Conservation (phyloP, 2,113 vertebrate species). For the Triplophysa rosa region DNA sequence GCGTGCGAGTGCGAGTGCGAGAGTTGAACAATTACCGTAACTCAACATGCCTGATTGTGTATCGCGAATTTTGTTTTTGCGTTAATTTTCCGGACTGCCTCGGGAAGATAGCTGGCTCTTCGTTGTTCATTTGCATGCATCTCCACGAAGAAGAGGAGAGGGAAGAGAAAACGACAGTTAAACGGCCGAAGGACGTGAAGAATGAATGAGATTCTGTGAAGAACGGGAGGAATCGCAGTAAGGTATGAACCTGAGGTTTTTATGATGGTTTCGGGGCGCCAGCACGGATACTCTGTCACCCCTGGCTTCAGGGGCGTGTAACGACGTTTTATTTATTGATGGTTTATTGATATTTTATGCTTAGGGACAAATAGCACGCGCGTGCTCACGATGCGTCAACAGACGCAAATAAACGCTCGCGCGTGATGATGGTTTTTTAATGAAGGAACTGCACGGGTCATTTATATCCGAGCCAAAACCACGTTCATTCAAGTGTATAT, state of each 20-base stretch:
- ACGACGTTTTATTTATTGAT: conserved; percentile 61
- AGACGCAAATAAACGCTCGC: conserved; percentile 39
- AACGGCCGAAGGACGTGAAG: conserved; percentile 62
- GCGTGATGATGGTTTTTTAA: conserved; percentile 16
- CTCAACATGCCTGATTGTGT: conserved; percentile 29
- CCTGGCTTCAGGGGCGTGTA: conserved; percentile 46
- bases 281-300: conserved; percentile 35
- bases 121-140: conserved; percentile 78
- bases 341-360: conserved; percentile 60
- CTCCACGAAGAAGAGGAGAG: conserved; percentile 68
- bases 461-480: neutral
- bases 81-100: conserved; percentile 41
- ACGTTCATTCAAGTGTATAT: neutral
- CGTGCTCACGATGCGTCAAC: conserved; percentile 58
- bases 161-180: conserved; percentile 68
- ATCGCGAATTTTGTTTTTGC: conserved; percentile 20
- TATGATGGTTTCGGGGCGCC: conserved; percentile 39
- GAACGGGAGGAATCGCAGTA: conserved; percentile 71
- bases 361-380: conserved; percentile 53
- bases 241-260: conserved; percentile 52
- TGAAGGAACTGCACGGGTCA: conserved; percentile 41
- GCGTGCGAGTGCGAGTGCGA: neutral
- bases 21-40: neutral
- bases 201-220: conserved; percentile 75
- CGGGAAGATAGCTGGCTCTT: conserved; percentile 66